Conservation (phyloP, 2,113 vertebrate species). For the Phrynocephalus versicolor region DNA sequence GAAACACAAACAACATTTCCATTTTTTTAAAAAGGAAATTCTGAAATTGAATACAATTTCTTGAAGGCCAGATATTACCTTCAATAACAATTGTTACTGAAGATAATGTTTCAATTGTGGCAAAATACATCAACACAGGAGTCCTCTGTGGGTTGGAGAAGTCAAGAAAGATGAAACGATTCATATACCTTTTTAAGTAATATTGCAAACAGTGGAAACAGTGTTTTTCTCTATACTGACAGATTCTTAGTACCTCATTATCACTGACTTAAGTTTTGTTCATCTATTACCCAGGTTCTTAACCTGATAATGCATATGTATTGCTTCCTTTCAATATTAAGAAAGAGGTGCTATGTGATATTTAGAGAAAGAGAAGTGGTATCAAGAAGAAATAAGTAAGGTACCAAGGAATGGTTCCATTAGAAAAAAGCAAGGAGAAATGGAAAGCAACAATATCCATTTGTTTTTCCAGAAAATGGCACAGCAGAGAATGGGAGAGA, state of each 20-base stretch:
- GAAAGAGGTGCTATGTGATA: constrained; percentile 24
- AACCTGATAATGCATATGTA: not conserved
- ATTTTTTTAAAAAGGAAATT: constrained; percentile 36
- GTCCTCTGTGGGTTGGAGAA: not conserved
- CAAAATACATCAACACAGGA: fast-evolving
- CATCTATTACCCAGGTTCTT: constrained; percentile 29
- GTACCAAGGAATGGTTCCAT: constrained; percentile 25
- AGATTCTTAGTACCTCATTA: not conserved
- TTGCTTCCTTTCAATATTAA: not conserved
- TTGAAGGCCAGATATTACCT: not conserved
- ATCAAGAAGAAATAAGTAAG: constrained; percentile 17
- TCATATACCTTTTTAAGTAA: not conserved
- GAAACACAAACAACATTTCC: constrained; percentile 56
- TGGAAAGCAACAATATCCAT: not conserved
- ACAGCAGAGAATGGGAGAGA: not conserved
- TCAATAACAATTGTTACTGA: not conserved
- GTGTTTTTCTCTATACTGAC: not conserved
- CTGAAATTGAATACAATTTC: not conserved
- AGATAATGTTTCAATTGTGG: not conserved
- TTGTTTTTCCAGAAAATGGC: constrained; percentile 38
- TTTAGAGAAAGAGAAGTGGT: constrained; percentile 29
- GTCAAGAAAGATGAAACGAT: constrained; percentile 1
- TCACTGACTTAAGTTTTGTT: constrained; percentile 1
- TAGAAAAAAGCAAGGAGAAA: constrained; percentile 17
- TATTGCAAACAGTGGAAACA: not conserved